phyloP scores from a whole-genome alignment of 2,888 invertebrate genomes.

The Stomorhina lunata region DNA sequence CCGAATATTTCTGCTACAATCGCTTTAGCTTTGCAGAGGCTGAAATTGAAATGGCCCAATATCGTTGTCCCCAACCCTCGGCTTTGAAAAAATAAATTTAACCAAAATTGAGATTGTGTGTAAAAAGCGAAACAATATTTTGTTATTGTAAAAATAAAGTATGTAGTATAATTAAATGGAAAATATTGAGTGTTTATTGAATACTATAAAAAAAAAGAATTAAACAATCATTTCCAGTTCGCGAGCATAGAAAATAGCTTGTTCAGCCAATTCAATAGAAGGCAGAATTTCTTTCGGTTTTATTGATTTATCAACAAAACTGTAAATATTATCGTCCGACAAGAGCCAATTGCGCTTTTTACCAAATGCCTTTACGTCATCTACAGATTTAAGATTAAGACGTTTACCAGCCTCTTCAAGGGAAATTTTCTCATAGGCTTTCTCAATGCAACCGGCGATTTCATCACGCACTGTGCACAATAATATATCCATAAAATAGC shows the following conservation, averaged over 20 bases:
- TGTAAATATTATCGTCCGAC: constrained; percentile 88
- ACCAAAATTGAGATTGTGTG: background rate
- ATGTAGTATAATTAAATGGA: constrained; percentile 38
- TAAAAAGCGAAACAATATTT: constrained; percentile 26
- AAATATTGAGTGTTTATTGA: constrained; percentile 25
- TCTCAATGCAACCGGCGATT: constrained; percentile 97
- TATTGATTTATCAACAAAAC: constrained; percentile 89
- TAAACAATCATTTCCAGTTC: constrained; percentile 99
- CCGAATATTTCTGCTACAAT: constrained; percentile 92
- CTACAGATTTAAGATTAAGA: constrained; percentile 89
- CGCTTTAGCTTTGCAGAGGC: constrained; percentile 89
- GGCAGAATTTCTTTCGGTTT: constrained; percentile 90
- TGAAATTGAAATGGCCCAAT: constrained; percentile 91
- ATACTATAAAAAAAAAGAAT: background rate
- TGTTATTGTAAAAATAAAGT: constrained; percentile 62
- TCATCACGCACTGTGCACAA: constrained; percentile 97
- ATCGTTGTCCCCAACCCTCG: constrained; percentile 89
- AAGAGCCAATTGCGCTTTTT: constrained; percentile 92
- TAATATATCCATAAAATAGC: constrained; percentile 97
- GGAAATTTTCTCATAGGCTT: constrained; percentile 95
- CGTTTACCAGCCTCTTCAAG: constrained; percentile 93
- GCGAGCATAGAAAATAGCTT: constrained; percentile 97
- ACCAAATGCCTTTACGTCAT: constrained; percentile 90
- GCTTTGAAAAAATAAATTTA: constrained; percentile 78
- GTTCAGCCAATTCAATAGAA: constrained; percentile 93